A percentile compares a stretch with the other conserved stretches of the same genome.
These are phyloP conservation scores for Cephonodes hylas DNA, from an alignment of 2,888 invertebrate species.

Conservation along the genomic window DNA sequence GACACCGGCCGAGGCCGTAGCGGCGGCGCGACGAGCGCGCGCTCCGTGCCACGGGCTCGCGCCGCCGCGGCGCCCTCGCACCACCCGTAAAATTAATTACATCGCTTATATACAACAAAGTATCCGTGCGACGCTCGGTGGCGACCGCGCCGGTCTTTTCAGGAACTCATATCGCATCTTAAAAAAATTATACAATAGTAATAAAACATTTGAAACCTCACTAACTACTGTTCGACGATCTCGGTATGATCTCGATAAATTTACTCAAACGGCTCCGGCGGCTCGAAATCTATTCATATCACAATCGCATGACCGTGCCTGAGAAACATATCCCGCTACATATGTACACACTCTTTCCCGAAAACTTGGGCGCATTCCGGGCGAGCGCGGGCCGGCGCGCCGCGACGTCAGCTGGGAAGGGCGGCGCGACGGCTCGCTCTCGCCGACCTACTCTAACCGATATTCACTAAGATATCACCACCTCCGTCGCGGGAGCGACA, in stretches of 20 bases:
- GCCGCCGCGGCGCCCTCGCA: conserved; percentile 32
- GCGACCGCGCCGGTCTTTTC: conserved; percentile 68
- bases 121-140: conserved; percentile 55
- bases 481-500: conserved; percentile 57
- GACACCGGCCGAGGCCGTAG: conserved; percentile 47
- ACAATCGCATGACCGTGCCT: conserved; percentile 81
- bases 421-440: conserved; percentile 35
- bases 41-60: conserved; percentile 20
- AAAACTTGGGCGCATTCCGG: conserved; percentile 48
- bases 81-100: conserved; percentile 53
- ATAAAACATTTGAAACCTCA: conserved; percentile 81
- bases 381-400: conserved; percentile 38
- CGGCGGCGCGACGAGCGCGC: conserved; percentile 19
- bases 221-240: conserved; percentile 80
- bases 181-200: conserved; percentile 79
- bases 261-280: conserved; percentile 77
- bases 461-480: conserved; percentile 62
- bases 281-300: conserved; percentile 80
- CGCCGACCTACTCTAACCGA: conserved; percentile 59
- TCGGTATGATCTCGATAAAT: conserved; percentile 78
- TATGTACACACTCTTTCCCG: conserved; percentile 78
- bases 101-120: conserved; percentile 78
- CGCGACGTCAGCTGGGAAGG: conserved; percentile 25
- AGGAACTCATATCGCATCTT: conserved; percentile 82
- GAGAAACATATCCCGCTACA: conserved; percentile 79